Percentiles rank a stretch among this genome's conserved stretches.
Conservation (phyloP, 2,888 invertebrate genomes). For the Hetaerina titia region DNA sequence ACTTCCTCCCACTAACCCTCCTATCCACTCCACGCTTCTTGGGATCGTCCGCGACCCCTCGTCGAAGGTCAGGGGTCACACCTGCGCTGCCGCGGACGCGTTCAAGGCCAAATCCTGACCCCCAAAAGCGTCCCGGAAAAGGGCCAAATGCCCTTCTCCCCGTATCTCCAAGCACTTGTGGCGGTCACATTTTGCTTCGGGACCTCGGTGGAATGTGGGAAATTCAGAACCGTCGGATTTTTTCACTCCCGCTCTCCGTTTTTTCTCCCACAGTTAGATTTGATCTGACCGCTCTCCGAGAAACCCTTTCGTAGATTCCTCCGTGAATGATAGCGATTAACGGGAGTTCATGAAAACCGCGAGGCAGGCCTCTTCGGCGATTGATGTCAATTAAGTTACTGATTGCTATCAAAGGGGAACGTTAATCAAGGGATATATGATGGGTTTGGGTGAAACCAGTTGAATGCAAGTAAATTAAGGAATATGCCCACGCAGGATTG, state of each 20-base stretch:
- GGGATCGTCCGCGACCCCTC: slow-evolving; percentile 58
- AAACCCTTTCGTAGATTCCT: no score
- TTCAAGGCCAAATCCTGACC: slow-evolving; percentile 56
- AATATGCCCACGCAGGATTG: no score
- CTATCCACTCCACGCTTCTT: slow-evolving; percentile 19
- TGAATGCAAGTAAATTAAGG: no score
- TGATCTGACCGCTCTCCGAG: not conserved
- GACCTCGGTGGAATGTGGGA: not conserved
- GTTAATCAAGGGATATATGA: no score
- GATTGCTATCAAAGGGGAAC: no score
- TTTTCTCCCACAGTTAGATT: not conserved
- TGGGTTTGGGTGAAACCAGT: no score
- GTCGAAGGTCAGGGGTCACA: slow-evolving; percentile 63
- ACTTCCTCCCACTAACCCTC: not conserved
- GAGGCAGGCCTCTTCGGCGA: no score
- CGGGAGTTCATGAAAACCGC: no score
- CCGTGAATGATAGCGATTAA: no score
- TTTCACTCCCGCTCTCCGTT: not conserved
- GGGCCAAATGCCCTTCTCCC: not conserved
- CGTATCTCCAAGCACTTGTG: not conserved
- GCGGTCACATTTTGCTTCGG: not conserved
- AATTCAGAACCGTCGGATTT: not conserved
- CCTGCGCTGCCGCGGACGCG: slow-evolving; percentile 47
- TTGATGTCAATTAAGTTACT: no score
- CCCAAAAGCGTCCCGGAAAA: slow-evolving; percentile 24